These are phyloP conservation scores for Papilio glaucus DNA, from an alignment of 1,140 invertebrate genomes.

Conservation along the genomic window DNA sequence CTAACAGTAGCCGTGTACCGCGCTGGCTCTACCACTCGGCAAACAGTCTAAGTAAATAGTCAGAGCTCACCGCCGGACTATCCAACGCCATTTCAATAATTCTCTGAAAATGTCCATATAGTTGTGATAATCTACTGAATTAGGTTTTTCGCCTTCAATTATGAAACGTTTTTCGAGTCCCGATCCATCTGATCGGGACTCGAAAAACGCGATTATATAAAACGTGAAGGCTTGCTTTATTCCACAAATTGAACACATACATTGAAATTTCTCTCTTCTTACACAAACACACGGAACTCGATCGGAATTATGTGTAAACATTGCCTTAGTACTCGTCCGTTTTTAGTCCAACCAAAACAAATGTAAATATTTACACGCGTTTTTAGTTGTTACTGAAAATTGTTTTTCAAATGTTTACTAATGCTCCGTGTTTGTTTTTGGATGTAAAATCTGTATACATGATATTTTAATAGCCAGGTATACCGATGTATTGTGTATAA, in stretches of 20 bases:
- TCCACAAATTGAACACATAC: not conserved
- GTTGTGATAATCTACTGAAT: too few relatives aligned
- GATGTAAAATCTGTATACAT: not conserved
- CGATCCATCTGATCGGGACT: too few relatives aligned
- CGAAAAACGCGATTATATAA: too few relatives aligned
- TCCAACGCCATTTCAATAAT: not conserved
- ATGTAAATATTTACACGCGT: slow-evolving; percentile 16
- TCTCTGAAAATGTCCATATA: not conserved
- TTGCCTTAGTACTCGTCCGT: not conserved
- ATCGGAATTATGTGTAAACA: slow-evolving; percentile 11
- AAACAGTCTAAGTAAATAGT: slow-evolving; percentile 17
- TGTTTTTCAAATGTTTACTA: slow-evolving; percentile 17
- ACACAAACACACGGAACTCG: slow-evolving; percentile 16
- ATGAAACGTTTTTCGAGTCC: too few relatives aligned
- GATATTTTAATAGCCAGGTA: not conserved
- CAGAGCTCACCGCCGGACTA: not conserved
- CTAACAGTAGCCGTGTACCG: not conserved
- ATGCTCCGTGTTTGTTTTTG: not conserved
- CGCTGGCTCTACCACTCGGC: not conserved
- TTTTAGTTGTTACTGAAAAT: slow-evolving; percentile 26
- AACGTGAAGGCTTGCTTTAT: not conserved
- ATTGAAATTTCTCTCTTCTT: not conserved
- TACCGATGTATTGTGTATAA: too few relatives aligned
- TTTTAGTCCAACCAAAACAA: slow-evolving; percentile 22
- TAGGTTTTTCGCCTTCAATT: too few relatives aligned